A percentile compares a stretch with the other conserved stretches of the same genome.
Evolutionary conservation across 2,113 vertebrate genomes (phyloP).

Genomic region (Eidolon helvum): DNA sequence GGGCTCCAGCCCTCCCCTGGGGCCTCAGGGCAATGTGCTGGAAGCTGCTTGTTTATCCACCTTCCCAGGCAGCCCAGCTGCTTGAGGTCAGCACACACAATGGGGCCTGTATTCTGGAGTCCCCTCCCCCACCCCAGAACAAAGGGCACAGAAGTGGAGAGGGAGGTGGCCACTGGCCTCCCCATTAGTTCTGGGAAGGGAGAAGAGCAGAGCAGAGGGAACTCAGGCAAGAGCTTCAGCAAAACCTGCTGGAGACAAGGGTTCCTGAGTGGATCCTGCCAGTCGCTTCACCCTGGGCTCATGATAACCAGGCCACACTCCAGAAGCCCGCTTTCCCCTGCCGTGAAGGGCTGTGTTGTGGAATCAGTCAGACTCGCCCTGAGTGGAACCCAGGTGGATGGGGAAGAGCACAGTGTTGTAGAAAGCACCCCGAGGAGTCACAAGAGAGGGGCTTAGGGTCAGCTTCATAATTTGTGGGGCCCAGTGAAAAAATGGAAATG

Average conservation of each 20-base stretch:
- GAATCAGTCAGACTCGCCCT: not conserved
- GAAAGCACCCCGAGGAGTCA: not conserved
- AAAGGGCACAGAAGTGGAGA: not conserved
- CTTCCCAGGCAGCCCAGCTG: constrained; percentile 13
- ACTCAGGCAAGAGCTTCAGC: not conserved
- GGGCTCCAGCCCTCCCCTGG: not conserved
- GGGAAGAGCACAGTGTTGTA: too few relatives aligned
- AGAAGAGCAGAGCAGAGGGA: not conserved
- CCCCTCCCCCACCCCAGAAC: not conserved
- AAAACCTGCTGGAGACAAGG: not conserved
- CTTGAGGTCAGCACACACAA: constrained; percentile 44
- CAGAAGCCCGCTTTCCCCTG: not conserved
- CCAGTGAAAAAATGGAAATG: not conserved
- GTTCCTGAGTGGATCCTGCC: not conserved
- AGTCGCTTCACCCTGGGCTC: not conserved
- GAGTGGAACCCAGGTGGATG: not conserved
- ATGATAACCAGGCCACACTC: too few relatives aligned
- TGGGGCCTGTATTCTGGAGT: constrained; percentile 42
- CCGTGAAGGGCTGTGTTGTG: rapidly evolving
- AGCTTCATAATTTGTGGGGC: not conserved
- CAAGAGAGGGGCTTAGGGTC: not conserved
- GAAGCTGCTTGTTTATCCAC: constrained; percentile 21
- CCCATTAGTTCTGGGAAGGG: not conserved
- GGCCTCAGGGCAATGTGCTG: not conserved
- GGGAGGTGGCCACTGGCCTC: not conserved